Evolutionary conservation across 2,797 vertebrate genomes (phyloP).

Genomic region (Xerus rutilus): DNA sequence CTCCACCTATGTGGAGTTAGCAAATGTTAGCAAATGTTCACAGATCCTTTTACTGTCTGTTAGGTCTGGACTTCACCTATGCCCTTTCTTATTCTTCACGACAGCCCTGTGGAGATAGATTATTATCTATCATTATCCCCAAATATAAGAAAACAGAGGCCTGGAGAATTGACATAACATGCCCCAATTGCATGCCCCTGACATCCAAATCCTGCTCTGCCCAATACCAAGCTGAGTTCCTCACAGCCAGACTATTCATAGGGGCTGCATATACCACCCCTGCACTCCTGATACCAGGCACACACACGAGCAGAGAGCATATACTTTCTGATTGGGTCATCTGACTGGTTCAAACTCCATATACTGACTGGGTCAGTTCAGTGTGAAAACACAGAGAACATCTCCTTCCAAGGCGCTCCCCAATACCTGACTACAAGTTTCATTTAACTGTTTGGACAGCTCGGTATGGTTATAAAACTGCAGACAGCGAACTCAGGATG

Average conservation of each 20-base stretch:
- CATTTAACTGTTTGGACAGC: slow-evolving; percentile 24
- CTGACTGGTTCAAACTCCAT: too few relatives aligned
- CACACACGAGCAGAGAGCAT: accelerated
- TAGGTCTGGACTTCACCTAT: neutral
- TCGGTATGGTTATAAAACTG: slow-evolving; percentile 32
- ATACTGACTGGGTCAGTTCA: neutral
- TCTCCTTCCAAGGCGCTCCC: slow-evolving; percentile 48
- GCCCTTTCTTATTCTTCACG: neutral
- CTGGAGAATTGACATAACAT: neutral
- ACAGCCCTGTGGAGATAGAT: neutral
- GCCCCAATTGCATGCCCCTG: neutral
- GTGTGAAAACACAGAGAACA: neutral
- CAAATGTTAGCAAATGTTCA: too few relatives aligned
- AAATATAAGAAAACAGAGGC: neutral
- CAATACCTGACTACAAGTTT: neutral
- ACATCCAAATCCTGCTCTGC: neutral
- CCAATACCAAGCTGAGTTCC: neutral
- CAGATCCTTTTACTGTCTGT: neutral
- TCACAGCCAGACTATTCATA: neutral
- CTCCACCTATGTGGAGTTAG: neutral
- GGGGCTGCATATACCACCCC: neutral
- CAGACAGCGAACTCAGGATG: slow-evolving; percentile 49
- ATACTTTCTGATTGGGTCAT: too few relatives aligned
- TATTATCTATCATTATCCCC: neutral
- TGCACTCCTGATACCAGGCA: neutral